Evolutionary conservation across 2,797 vertebrate species (phyloP).

Genomic region (Pantherophis alleghaniensis): DNA sequence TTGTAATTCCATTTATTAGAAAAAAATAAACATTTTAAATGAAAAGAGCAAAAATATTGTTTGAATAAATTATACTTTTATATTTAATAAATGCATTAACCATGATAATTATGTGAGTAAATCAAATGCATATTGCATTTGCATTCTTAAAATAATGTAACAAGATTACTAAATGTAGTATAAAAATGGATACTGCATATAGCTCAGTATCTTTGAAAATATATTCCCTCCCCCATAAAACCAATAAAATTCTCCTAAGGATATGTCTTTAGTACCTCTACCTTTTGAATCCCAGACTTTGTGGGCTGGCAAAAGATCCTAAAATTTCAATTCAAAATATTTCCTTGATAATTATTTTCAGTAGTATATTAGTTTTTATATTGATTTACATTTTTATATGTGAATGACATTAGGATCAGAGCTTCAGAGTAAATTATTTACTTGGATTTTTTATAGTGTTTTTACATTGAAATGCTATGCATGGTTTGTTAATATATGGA

Average conservation of each 20-base stretch:
- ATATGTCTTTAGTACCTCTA: neutral
- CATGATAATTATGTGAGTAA: neutral
- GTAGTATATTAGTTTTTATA: neutral
- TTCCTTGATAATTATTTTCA: neutral
- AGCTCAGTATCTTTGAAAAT: neutral
- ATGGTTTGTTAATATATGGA: neutral
- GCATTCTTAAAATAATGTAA: neutral
- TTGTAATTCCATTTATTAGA: neutral
- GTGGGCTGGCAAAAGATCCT: neutral
- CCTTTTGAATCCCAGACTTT: neutral
- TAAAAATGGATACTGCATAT: neutral
- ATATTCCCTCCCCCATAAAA: neutral
- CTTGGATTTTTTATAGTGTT: neutral
- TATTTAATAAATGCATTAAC: neutral
- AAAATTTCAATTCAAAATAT: neutral
- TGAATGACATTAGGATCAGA: neutral
- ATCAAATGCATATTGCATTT: neutral
- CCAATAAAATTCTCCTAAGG: neutral
- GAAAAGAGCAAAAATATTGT: neutral
- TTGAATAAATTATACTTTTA: neutral
- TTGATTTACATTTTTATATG: neutral
- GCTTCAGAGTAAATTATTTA: neutral
- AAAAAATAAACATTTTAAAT: neutral
- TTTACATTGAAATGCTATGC: neutral
- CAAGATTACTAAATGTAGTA: neutral